These are phyloP conservation scores for Dendrocopos noguchii DNA, from an alignment of 2,113 vertebrate genomes.

Conservation along the genomic window DNA sequence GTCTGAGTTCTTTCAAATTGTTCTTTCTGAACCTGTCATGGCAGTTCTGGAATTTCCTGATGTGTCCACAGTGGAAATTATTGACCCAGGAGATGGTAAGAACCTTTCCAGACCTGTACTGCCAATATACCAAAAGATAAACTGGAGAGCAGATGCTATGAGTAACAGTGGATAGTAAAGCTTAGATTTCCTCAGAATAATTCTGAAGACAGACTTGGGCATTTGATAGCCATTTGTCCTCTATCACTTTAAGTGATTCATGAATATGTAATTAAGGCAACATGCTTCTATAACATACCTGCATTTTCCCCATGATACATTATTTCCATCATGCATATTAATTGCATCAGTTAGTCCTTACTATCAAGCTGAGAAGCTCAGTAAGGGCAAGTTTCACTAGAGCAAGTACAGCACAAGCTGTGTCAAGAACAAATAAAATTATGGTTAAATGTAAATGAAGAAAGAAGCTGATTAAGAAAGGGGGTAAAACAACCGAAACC, in stretches of 20 bases:
- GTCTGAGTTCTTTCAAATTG: constrained; percentile 89
- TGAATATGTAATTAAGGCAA: not conserved
- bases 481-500: too few species aligned
- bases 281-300: not conserved
- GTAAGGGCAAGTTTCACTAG: not conserved
- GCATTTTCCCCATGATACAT: not conserved
- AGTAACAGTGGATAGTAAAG: not conserved
- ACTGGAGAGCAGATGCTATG: not conserved
- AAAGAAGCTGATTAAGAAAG: not conserved
- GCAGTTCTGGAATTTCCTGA: constrained; percentile 85
- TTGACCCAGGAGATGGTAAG: constrained; percentile 93
- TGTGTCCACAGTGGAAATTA: constrained; percentile 86
- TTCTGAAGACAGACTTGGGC: not conserved
- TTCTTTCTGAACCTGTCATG: constrained; percentile 92
- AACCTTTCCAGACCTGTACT: not conserved
- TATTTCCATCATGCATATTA: not conserved
- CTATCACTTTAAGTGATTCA: not conserved
- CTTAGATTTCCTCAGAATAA: not conserved
- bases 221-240: not conserved
- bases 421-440: constrained; percentile 4
- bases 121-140: not conserved
- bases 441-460: not conserved
- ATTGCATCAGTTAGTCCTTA: not conserved
- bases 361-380: not conserved
- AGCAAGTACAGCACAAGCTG: not conserved